These are phyloP conservation scores for Olivierus martensii DNA, from an alignment of 1,140 invertebrate species.

Conservation along the genomic window DNA sequence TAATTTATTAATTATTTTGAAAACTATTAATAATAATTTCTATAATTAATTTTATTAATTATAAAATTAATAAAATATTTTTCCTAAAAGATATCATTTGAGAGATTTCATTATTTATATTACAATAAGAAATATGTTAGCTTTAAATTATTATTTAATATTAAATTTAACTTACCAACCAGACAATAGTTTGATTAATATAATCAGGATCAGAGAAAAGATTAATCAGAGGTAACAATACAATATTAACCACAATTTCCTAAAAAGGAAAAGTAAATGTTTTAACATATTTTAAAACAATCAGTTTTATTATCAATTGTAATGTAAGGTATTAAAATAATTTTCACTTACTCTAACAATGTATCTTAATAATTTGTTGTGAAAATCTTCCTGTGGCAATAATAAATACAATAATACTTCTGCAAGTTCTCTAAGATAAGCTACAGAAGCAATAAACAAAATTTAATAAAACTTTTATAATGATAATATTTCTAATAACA, in stretches of 20 bases:
- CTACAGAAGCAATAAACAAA: no score
- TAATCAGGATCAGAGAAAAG: conserved; percentile 85
- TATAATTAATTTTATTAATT: no score
- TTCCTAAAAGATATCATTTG: no score
- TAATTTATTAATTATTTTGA: no score
- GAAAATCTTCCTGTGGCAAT: conserved; percentile 69
- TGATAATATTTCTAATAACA: not conserved
- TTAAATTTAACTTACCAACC: conserved; percentile 52
- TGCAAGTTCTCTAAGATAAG: conserved; percentile 65
- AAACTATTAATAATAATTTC: no score
- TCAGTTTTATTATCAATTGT: no score
- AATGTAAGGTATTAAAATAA: no score
- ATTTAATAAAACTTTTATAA: no score
- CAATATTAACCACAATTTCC: conserved; percentile 63
- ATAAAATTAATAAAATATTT: no score
- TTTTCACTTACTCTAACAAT: conserved; percentile 35
- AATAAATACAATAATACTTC: conserved; percentile 74
- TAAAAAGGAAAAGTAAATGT: conserved; percentile 36
- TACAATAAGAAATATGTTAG: not conserved
- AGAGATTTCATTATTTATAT: no score
- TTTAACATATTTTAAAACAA: not conserved
- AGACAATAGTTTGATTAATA: conserved; percentile 80
- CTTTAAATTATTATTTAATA: not conserved
- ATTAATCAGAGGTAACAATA: conserved; percentile 63
- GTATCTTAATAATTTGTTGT: conserved; percentile 60